Base-by-base conservation (phyloP, 2,888 invertebrate genomes). In the Sycophila texana region DNA sequence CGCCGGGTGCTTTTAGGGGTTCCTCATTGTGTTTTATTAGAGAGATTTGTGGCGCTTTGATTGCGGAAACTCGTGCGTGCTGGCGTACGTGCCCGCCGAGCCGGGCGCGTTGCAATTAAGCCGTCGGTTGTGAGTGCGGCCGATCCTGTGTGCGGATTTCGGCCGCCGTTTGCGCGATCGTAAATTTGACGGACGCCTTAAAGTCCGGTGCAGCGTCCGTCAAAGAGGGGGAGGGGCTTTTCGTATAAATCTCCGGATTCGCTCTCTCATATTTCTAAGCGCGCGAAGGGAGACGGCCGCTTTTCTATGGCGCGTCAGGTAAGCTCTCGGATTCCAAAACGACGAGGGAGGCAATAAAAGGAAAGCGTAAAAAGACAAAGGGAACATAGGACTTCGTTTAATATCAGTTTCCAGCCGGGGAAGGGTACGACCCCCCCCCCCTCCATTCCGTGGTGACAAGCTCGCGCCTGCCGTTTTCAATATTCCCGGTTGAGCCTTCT, bases 381-480 rank as follows among this genome's bases (percentile, higher is more conserved):
- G 7, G 57, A 57, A 16, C 39, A 74, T 10, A 39, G 55, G 20
- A 67, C 75, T 67, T 18, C 75, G 81, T 81, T 81, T 77, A 81
- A 81, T 81, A 77, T 81, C 81, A 75, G 81, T 71, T 68, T 53
- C 65, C 51, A 0, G 26, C 68, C 39, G 26, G 39, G 53, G 22
- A 20, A 47, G 39, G 18, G 49, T 18, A 58, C 26, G 18, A 63
- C 30, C 58, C 14, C 20, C 18, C 4, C 58, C 10, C 39, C 47
- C 51, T 14, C n/a, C n/a, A n/a, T n/a, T n/a, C n/a, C n/a, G n/a
- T 2, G 14, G 63, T 63, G 73, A 73, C 73, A 73, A 73, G 73
- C 70, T 30, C 58, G 20, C 30, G 18, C 58, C 51, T 3, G 39
- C 49, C 65, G 65, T 71, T 75, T 75, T 75, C 74, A 79, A 74